These are phyloP conservation scores for Peromyscus aztecus DNA, from an alignment of 2,797 vertebrate genomes.

Conservation along the genomic window DNA sequence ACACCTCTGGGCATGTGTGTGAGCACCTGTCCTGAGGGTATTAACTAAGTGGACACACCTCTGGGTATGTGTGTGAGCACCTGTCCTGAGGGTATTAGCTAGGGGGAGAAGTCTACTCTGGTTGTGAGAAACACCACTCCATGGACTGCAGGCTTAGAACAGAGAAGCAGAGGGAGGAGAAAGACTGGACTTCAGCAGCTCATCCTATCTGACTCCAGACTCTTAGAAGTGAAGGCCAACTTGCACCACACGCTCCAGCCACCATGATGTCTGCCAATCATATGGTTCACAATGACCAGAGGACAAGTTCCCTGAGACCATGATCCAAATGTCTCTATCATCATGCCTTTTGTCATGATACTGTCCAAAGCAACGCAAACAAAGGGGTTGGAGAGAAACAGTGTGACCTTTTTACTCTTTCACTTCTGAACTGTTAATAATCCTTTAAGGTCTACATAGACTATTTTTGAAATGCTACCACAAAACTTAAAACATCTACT, in stretches of 20 bases:
- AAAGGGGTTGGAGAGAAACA: not conserved
- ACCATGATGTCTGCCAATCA: too few relatives aligned
- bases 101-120: not conserved
- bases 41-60: not conserved
- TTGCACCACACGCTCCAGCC: not conserved
- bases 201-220: not conserved
- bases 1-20: not conserved
- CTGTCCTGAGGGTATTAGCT: not conserved
- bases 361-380: not conserved
- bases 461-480: not conserved
- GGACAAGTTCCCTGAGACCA: not conserved
- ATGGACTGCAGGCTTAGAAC: not conserved
- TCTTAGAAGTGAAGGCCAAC: not conserved
- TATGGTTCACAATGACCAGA: not conserved
- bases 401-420: not conserved
- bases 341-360: not conserved
- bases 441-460: not conserved
- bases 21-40: not conserved
- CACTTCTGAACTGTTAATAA: not conserved
- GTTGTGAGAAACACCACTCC: not conserved
- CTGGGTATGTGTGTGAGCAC: too few relatives aligned
- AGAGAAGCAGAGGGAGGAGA: not conserved
- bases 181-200: too few relatives aligned
- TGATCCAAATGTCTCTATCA: not conserved
- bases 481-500: not conserved